Evolutionary conservation across 2,797 vertebrate genomes (phyloP).

Genomic region (Chaetodon trifasciatus): DNA sequence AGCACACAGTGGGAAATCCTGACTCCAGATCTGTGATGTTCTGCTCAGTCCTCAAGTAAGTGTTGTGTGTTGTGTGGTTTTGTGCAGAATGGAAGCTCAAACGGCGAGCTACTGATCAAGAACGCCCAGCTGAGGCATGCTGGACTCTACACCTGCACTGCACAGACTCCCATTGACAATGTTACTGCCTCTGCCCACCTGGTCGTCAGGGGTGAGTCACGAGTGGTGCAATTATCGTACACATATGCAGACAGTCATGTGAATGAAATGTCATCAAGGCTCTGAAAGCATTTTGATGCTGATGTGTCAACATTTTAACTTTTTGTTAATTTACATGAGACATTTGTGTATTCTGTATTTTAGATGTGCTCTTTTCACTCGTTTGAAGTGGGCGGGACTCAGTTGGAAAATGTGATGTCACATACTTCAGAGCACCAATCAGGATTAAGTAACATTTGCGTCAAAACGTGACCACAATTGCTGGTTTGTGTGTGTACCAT

Average conservation of each 20-base stretch:
- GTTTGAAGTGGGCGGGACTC: background rate
- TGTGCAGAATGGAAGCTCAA: slow-evolving; percentile 88
- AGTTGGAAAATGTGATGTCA: background rate
- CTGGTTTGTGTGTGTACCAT: background rate
- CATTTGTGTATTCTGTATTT: background rate
- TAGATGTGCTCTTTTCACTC: background rate
- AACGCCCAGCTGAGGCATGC: slow-evolving; percentile 92
- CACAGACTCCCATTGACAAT: slow-evolving; percentile 96
- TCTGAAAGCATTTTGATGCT: background rate
- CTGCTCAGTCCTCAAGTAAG: background rate
- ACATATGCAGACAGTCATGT: slow-evolving; percentile 4
- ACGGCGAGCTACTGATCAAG: slow-evolving; percentile 92
- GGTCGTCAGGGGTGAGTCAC: slow-evolving; percentile 93
- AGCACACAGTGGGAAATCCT: background rate
- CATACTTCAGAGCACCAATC: background rate
- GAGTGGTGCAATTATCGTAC: background rate
- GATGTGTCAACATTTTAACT: background rate
- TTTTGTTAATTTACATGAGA: background rate
- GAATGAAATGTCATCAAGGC: background rate
- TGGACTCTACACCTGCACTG: slow-evolving; percentile 93
- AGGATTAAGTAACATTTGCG: slow-evolving; percentile 1
- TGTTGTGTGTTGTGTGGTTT: slow-evolving; percentile 35
- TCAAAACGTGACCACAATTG: background rate
- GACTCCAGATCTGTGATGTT: background rate
- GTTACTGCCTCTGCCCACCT: slow-evolving; percentile 92